Evolutionary conservation across 2,888 invertebrate genomes (phyloP), one percentile per base, ranked within the genome.

Genomic region (Linhomoeus sp.): DNA sequence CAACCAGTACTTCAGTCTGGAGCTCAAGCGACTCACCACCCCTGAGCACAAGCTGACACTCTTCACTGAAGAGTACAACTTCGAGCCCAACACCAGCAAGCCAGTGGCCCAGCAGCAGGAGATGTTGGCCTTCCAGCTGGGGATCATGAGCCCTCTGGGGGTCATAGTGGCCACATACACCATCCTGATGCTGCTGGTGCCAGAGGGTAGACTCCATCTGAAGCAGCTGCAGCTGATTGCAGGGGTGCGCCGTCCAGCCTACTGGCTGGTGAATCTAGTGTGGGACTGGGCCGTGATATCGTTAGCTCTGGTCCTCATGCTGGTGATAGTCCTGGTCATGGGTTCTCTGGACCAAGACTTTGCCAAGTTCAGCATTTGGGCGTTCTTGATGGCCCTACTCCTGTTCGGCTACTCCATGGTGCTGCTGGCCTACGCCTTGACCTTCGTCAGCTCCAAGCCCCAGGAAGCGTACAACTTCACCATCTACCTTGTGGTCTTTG

Each of bases 181-280:
- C 29, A 25, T 25, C 15, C 37, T 36, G 17, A 7, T 22, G 2
- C 23, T 42, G 5, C 20, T 82, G 49, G 81, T 84, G 41, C 74
- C 76, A 50, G 78, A 82, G 58, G 71, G 81, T 37, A 64, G 71
- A 2, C 72, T 73, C 44, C 79, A 78, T 57, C 77, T 80, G 60
- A 81, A 81, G 64, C 74, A 82, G 53, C 74, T 85, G 58, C 81
- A 82, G 60, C 73, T 77, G 57, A 72, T 81, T 40, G 75, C 77
- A 42, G 80, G 79, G 0, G 77, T 80, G 38, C 74, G 75, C 52
- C 78, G 79, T 0, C 64, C 72, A 17, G 72, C 77, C 39, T 83
- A 84, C 69, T 84, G 83, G 83, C 63, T 74, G 24, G 73, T 78
- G 1, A 68, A 64, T 37, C 75, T 79, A 52, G 57, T 74, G 9